Evolutionary conservation across 2,888 invertebrate genomes (phyloP).

Genomic region (Smittia aterrima): DNA sequence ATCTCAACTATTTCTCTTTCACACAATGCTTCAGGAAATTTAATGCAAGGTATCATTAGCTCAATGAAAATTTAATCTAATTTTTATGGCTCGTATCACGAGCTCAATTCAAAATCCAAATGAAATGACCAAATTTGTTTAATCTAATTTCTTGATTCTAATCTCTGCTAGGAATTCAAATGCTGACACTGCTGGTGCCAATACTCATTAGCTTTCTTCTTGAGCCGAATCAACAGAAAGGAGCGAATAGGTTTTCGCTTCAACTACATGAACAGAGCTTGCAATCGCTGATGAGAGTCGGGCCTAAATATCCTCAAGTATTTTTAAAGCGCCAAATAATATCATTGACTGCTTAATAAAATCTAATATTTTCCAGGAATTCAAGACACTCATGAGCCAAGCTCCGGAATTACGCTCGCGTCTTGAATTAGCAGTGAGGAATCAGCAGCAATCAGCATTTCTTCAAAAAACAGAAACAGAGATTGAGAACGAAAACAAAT

Average conservation of each 20-base stretch:
- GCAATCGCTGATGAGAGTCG: slow-evolving; percentile 86
- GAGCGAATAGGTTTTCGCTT: slow-evolving; percentile 62
- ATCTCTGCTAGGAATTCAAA: slow-evolving; percentile 71
- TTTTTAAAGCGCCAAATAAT: slow-evolving; percentile 50
- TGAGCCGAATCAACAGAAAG: slow-evolving; percentile 63
- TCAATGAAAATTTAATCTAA: too few relatives aligned
- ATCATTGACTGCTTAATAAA: slow-evolving; percentile 21
- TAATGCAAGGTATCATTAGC: slow-evolving; percentile 60
- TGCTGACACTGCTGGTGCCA: slow-evolving; percentile 86
- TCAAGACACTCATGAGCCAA: slow-evolving; percentile 85
- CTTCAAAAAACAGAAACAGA: slow-evolving; percentile 55
- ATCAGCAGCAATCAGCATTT: slow-evolving; percentile 59
- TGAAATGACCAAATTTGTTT: slow-evolving; percentile 16
- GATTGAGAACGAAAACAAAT: slow-evolving; percentile 54
- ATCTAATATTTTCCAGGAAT: slow-evolving; percentile 63
- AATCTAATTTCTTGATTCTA: slow-evolving; percentile 42
- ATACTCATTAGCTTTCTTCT: slow-evolving; percentile 83
- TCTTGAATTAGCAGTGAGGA: slow-evolving; percentile 81
- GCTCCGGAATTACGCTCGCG: slow-evolving; percentile 75
- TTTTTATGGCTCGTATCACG: too few relatives aligned
- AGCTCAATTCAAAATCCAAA: too few relatives aligned
- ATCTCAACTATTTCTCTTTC: slow-evolving; percentile 41
- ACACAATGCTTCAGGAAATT: slow-evolving; percentile 55
- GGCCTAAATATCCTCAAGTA: slow-evolving; percentile 85
- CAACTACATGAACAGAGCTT: slow-evolving; percentile 85